Conservation (phyloP, 2,888 invertebrate species). For the Ramazzottius varieornatus region DNA sequence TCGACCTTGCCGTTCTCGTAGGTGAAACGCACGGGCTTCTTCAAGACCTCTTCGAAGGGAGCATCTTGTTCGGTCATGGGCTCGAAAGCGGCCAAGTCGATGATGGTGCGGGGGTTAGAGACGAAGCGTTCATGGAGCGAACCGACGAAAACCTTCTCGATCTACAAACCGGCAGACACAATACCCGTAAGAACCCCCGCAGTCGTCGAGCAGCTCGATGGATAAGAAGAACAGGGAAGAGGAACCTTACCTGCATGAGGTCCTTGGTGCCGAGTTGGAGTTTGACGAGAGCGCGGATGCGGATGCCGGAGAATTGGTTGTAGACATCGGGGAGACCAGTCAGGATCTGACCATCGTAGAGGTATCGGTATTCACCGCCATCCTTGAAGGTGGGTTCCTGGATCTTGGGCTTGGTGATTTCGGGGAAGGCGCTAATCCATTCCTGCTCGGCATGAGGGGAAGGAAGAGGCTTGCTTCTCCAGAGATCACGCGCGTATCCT, state of each 20-base stretch:
- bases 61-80: conserved; percentile 3
- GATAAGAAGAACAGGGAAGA: no score
- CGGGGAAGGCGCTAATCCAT: background rate
- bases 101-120: background rate
- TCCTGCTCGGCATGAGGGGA: background rate
- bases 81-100: background rate
- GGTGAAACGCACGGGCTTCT: conserved; percentile 13
- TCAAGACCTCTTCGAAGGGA: conserved; percentile 11
- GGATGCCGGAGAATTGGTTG: conserved; percentile 12
- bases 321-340: conserved; percentile 13
- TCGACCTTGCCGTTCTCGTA: conserved; percentile 12
- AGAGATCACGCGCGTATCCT: no score
- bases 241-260: conserved; percentile 5
- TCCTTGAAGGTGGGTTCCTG: background rate
- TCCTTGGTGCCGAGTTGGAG: conserved; percentile 6
- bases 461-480: no score
- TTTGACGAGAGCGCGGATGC: conserved; percentile 12
- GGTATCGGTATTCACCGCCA: conserved; percentile 8
- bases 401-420: background rate
- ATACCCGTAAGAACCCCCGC: no score
- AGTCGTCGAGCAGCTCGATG: no score
- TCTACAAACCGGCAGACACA: no score
- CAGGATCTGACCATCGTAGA: conserved; percentile 11
- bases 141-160: conserved; percentile 2
- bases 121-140: conserved; percentile 2